Percentiles rank a stretch among this genome's conserved stretches.
phyloP scores from a whole-genome alignment of 64 coral and sea anemone genomes.

The Trachythela sp. region DNA sequence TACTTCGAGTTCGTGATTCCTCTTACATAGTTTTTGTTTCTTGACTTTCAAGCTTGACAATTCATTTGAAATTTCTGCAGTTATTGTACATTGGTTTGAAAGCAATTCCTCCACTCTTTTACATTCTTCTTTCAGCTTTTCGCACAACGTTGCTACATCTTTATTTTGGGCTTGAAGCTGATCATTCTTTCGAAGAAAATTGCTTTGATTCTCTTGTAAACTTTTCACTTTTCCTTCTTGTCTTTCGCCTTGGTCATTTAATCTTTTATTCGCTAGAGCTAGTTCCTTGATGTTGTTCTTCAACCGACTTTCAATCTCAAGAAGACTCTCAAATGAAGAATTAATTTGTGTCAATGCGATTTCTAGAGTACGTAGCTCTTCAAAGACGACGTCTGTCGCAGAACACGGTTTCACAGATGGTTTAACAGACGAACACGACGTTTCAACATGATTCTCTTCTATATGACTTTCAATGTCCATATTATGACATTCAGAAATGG shows the following conservation, averaged over 20 bases:
- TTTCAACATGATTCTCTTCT: not conserved
- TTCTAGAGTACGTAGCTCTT: not conserved
- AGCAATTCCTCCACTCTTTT: not conserved
- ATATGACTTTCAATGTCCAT: not conserved
- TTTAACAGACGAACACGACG: not conserved
- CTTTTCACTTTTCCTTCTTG: not conserved
- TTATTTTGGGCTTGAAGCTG: not conserved
- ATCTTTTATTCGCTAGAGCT: not conserved
- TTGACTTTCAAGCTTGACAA: not conserved
- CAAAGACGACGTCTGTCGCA: not conserved
- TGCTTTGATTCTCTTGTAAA: not conserved
- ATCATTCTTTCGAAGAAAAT: not conserved
- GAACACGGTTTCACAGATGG: not conserved
- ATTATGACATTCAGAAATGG: not conserved
- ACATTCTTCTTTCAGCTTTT: not conserved
- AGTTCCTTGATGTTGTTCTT: not conserved
- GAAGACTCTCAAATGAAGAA: not conserved
- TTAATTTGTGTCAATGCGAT: not conserved
- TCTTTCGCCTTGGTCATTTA: not conserved
- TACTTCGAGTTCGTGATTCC: not conserved
- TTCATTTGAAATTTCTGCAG: not conserved
- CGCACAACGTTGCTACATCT: not conserved
- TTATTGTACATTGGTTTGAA: not conserved
- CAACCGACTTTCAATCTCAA: not conserved
- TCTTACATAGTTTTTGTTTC: not conserved